Conservation (phyloP, 2,113 vertebrate genomes). For the Mystacornis crossleyi region DNA sequence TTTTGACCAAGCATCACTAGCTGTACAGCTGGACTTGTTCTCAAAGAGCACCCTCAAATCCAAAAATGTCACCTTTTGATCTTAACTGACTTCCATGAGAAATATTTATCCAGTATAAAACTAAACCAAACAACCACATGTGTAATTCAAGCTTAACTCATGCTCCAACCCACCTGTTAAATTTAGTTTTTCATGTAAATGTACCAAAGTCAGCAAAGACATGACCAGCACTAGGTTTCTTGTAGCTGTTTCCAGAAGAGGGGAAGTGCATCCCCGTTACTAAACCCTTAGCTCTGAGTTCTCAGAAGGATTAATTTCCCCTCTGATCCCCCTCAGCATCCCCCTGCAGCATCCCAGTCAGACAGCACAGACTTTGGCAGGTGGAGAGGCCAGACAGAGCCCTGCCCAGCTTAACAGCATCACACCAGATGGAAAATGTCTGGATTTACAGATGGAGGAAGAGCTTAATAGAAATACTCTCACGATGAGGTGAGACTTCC, state of each 20-base stretch:
- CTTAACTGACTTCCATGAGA: background rate
- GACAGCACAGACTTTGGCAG: background rate
- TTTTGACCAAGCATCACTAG: background rate
- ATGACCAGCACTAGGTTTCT: background rate
- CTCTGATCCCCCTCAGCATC: background rate
- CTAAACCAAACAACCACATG: background rate
- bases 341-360: background rate
- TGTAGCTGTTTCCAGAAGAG: background rate
- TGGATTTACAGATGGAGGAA: background rate
- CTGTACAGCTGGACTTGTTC: background rate
- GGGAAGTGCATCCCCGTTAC: accelerated
- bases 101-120: background rate
- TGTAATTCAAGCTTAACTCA: background rate
- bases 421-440: constrained; percentile 11
- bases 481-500: background rate
- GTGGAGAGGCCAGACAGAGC: background rate
- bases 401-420: background rate
- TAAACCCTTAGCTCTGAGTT: background rate
- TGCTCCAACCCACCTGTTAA: background rate
- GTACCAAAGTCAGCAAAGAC: background rate
- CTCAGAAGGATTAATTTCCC: background rate
- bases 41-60: background rate
- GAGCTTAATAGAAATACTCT: background rate
- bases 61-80: background rate
- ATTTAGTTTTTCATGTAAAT: background rate